These are phyloP conservation scores for Nannospalax galili DNA, from an alignment of 2,113 vertebrate species.

Conservation along the genomic window DNA sequence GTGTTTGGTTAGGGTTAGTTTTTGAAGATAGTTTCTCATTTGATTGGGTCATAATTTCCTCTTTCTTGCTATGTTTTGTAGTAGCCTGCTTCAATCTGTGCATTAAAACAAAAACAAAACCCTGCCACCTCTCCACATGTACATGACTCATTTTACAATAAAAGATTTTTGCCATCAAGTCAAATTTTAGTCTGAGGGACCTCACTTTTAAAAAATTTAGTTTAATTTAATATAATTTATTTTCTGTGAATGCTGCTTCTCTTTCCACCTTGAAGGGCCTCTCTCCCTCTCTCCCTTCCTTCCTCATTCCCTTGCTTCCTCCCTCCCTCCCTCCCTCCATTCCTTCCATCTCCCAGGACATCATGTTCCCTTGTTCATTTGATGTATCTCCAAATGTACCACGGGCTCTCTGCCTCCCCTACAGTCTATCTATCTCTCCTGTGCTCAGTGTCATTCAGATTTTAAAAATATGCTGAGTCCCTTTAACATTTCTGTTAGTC, in stretches of 20 bases:
- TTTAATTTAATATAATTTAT: not conserved
- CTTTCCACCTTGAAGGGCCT: not conserved
- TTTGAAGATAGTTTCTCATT: not conserved
- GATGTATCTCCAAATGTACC: too few species aligned
- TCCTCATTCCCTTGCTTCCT: not conserved
- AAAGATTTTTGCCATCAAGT: not conserved
- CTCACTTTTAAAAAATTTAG: not conserved
- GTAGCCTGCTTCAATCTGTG: not conserved
- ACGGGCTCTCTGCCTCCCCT: too few species aligned
- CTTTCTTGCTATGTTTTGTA: not conserved
- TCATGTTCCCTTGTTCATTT: not conserved
- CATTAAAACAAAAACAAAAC: not conserved
- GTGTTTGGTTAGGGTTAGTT: not conserved
- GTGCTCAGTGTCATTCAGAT: not conserved
- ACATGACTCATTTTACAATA: not conserved
- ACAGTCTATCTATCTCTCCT: not conserved
- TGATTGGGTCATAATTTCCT: not conserved
- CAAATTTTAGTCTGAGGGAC: not conserved
- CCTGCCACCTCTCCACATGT: not conserved
- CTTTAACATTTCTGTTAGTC: not conserved
- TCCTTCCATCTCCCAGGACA: not conserved
- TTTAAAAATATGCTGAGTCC: not conserved
- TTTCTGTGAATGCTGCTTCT: not conserved
- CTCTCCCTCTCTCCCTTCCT: not conserved
- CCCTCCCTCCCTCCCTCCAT: rapidly evolving